Evolutionary conservation across 1,140 invertebrate genomes (phyloP), one percentile per base, ranked within the genome.

Genomic region (Holcopasites calliopsidis): DNA sequence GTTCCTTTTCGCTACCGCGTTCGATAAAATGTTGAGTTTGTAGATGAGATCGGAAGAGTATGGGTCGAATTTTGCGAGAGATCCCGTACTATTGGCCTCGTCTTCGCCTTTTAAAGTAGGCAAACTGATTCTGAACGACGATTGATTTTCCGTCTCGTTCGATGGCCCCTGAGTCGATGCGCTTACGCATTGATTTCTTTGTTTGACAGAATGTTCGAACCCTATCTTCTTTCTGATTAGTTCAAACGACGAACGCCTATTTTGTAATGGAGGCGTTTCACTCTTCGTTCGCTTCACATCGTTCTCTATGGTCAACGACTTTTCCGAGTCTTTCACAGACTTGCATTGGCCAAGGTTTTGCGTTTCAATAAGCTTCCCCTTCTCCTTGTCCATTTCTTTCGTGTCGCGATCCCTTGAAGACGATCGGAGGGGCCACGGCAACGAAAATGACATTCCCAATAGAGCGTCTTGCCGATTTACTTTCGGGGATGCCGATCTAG

Each of bases 21-120:
- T 76, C 0, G 80, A 77, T 7, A 87, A 49, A 18, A 83, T 83
- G 8, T 54, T 64, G 8, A 87, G 28, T 55, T 87, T 85, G 38
- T 85, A 78, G n/a, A 82, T 80, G 16, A 85, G 61, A 6, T 81
- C 86, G 0, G 83, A 80, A 0, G 82, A 77, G 0, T 72, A 18
- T 49, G 73, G 23, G n/a, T 73, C 66, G 42, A 58, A 54, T 26
- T 61, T 61, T n/a, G n/a, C n/a, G 7, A 10, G 16, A 31, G 21
- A 54, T 23, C 7, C 26, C 0, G 23, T 11, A 3, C 77, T 52
- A 0, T 44, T 40, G 0, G 18, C 38, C 21, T 33, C 42, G 0
- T 26, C n/a, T 10, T 70, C 64, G 3, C 13, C n/a, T 28, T 28
- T 44, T 6, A 31, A 38, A 21, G 2, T 61, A 16, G 33, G 52